A percentile compares a stretch with the other conserved stretches of the same genome.
These are phyloP conservation scores for Tridacna gigas DNA, from an alignment of 2,888 invertebrate species.

Conservation along the genomic window DNA sequence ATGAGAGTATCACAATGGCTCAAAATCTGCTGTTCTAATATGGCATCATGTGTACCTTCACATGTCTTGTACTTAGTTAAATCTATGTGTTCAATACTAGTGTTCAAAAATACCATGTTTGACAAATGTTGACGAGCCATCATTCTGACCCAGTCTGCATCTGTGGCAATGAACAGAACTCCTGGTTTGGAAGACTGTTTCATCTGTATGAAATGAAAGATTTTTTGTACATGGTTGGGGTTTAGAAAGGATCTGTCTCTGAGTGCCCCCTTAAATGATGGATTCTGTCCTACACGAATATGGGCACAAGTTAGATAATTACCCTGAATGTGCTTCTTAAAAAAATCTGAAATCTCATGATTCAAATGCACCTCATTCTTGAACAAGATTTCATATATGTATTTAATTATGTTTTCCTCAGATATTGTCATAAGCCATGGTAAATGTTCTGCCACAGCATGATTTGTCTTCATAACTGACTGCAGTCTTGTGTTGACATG, in stretches of 20 bases:
- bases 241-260: neutral
- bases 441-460: neutral
- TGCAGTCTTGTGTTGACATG: neutral
- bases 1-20: slow-evolving; percentile 34
- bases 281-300: slow-evolving; percentile 46
- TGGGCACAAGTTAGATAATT: slow-evolving; percentile 42
- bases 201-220: neutral
- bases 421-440: slow-evolving; percentile 23
- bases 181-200: neutral
- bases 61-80: slow-evolving; percentile 1
- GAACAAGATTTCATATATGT: slow-evolving; percentile 29
- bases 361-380: neutral
- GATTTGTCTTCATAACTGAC: neutral
- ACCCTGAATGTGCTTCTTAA: neutral
- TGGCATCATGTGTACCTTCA: slow-evolving; percentile 19
- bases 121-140: neutral
- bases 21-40: slow-evolving; percentile 47
- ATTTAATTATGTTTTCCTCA: slow-evolving; percentile 9
- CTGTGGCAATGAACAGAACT: neutral
- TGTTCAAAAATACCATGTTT: neutral
- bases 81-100: slow-evolving; percentile 44
- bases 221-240: neutral
- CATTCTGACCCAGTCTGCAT: neutral
- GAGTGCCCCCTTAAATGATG: slow-evolving; percentile 27
- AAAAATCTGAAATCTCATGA: slow-evolving; percentile 1